phyloP scores from a whole-genome alignment of 2,113 vertebrate species.

The Rattus rattus region DNA sequence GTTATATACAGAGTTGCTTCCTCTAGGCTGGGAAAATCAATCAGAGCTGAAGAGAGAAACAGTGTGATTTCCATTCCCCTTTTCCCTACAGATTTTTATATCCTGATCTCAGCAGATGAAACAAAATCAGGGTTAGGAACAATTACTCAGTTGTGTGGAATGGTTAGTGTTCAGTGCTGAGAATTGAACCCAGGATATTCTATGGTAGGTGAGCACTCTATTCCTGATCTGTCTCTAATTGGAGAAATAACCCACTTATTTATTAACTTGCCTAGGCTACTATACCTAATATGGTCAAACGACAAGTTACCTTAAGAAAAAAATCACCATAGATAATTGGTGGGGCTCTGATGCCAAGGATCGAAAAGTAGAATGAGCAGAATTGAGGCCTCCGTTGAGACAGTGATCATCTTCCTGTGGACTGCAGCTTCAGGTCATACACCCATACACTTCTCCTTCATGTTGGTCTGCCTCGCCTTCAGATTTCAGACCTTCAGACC shows the following conservation, averaged over 20 bases:
- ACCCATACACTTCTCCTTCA: accelerated
- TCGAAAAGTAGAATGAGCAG: background rate
- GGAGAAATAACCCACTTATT: background rate
- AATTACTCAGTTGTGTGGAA: background rate
- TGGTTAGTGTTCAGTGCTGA: background rate
- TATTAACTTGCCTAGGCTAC: background rate
- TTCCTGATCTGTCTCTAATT: background rate
- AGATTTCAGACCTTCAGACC: background rate
- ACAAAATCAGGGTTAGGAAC: background rate
- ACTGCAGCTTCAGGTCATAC: background rate
- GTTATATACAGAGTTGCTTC: background rate
- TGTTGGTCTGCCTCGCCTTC: background rate
- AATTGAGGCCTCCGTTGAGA: background rate
- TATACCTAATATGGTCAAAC: background rate
- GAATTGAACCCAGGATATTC: background rate
- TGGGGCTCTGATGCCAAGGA: background rate
- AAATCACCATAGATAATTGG: background rate
- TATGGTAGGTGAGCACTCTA: background rate
- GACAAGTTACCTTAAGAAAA: background rate
- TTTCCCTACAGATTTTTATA: background rate
- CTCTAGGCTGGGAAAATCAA: background rate
- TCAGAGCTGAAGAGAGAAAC: background rate
- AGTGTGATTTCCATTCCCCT: background rate
- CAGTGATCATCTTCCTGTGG: background rate
- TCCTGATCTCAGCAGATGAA: background rate